These are phyloP conservation scores for Crypturellus undulatus DNA, from an alignment of 2,113 vertebrate species.

Conservation along the genomic window DNA sequence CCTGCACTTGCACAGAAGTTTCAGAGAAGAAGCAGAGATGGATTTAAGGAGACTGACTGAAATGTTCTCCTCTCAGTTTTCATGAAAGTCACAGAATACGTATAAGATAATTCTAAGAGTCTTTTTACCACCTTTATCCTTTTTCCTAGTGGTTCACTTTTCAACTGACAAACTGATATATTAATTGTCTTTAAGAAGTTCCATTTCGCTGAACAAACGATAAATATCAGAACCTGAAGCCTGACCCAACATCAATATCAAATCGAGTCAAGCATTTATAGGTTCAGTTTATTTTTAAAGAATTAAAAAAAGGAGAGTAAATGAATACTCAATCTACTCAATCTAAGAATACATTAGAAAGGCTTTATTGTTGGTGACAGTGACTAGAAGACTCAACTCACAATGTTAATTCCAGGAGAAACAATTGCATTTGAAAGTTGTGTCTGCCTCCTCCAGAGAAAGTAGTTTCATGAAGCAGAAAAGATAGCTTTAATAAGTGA, in stretches of 20 bases:
- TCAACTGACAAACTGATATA: conserved; percentile 79
- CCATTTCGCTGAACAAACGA: conserved; percentile 76
- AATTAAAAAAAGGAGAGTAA: conserved; percentile 38
- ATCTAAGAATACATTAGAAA: conserved; percentile 8
- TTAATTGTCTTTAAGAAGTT: conserved; percentile 79
- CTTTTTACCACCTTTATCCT: conserved; percentile 56
- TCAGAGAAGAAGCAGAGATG: not conserved
- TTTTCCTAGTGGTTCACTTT: conserved; percentile 56
- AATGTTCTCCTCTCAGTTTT: conserved; percentile 34
- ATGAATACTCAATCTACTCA: not conserved
- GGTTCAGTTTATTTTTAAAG: conserved; percentile 69
- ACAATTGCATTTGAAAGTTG: not conserved
- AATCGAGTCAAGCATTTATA: conserved; percentile 57
- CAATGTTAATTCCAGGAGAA: not conserved
- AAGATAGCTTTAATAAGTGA: not conserved
- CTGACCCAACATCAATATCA: conserved; percentile 73
- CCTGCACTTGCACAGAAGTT: not conserved
- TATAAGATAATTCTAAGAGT: conserved; percentile 51
- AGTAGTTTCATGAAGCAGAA: not conserved
- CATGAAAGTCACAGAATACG: conserved; percentile 58
- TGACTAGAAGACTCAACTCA: not conserved
- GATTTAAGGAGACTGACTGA: conserved; percentile 21
- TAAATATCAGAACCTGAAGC: conserved; percentile 76
- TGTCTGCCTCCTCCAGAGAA: not conserved
- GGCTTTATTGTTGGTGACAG: not conserved